Conservation (phyloP, 92 coral and sea anemone genomes). For the Palythoa grandis region DNA sequence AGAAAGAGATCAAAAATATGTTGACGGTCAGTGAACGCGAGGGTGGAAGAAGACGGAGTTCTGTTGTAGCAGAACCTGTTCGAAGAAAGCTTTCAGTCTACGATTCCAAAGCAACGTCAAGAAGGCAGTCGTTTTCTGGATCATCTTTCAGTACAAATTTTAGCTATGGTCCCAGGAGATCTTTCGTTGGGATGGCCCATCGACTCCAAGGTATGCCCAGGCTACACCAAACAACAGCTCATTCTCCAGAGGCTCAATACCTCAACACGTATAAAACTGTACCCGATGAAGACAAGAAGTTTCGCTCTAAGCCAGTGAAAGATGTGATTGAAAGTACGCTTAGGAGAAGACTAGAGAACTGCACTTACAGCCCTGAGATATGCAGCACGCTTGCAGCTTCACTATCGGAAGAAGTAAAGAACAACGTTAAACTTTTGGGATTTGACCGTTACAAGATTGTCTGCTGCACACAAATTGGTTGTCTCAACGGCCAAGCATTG, state of each 20-base stretch:
- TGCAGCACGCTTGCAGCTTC: conserved; percentile 67
- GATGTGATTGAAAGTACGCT: conserved; percentile 75
- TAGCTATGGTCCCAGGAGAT: conserved; percentile 12
- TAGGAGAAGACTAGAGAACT: conserved; percentile 65
- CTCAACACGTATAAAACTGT: conserved; percentile 84
- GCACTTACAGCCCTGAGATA: conserved; percentile 71
- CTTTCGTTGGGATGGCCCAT: conserved; percentile 14
- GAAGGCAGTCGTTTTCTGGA: conserved; percentile 18
- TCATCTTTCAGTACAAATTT: conserved; percentile 28
- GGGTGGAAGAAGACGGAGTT: conserved; percentile 3
- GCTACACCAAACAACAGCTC: neutral
- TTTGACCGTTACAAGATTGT: conserved; percentile 91
- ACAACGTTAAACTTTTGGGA: conserved; percentile 79
- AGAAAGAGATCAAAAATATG: neutral
- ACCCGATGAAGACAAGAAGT: conserved; percentile 77
- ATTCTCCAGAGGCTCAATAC: conserved; percentile 30
- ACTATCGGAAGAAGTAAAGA: conserved; percentile 85
- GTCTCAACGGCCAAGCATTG: conserved; percentile 77
- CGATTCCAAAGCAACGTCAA: neutral
- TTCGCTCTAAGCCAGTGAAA: conserved; percentile 76
- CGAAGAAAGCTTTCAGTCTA: conserved; percentile 22
- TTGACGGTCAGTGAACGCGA: conserved; percentile 4
- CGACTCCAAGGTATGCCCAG: conserved; percentile 29
- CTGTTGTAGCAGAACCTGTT: conserved; percentile 5
- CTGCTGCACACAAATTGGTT: conserved; percentile 87